Evolutionary conservation across 2,797 vertebrate species (phyloP), one percentile per base, ranked within the genome.

Genomic region (Typhlichthys subterraneus): DNA sequence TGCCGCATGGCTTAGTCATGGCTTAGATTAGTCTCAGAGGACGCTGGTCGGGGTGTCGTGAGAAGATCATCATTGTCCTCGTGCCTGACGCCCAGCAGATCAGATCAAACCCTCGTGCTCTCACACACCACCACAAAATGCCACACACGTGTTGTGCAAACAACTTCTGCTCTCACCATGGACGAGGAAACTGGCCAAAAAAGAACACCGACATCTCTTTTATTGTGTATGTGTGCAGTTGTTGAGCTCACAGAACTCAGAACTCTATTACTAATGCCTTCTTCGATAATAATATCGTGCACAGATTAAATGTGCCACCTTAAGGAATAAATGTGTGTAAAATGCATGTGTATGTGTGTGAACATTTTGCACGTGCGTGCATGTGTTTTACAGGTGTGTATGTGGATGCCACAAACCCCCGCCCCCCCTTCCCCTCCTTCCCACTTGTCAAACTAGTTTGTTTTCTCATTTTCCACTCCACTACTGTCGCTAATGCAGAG

Each of bases 381-480:
- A 46, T 42, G 42, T 42, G 69, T 29, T 53, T 57, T 65, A 31
- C 55, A 71, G 69, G 4, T 17, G 6, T 75, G 53, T 65, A 59
- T 57, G 55, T 45, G 17, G 6, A 45, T 13, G 58, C 19, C 6
- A 11, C 52, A 10, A 15, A 9, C 45, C 19, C 10, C 52, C 19
- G 11, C 52, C 7, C 17, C 9, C 17, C 1, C 52, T 53, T 53
- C 11, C 11, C 52, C 31, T 53, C 14, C 52, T 3, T 23, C 5
- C 23, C 67, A 83, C 59, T 83, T 84, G 70, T 85, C 85, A 84
- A 84, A 85, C 84, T 80, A 76, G 76, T 53, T 68, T 78, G 69
- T 67, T 84, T 90, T 92, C 88, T 92, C 87, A 92, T 93, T 91
- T 92, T 92, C 91, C 90, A 91, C 89, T 90, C 86, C 89, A 91